Evolutionary conservation across 2,797 vertebrate genomes (phyloP).

Genomic region (Myioborus miniatus): DNA sequence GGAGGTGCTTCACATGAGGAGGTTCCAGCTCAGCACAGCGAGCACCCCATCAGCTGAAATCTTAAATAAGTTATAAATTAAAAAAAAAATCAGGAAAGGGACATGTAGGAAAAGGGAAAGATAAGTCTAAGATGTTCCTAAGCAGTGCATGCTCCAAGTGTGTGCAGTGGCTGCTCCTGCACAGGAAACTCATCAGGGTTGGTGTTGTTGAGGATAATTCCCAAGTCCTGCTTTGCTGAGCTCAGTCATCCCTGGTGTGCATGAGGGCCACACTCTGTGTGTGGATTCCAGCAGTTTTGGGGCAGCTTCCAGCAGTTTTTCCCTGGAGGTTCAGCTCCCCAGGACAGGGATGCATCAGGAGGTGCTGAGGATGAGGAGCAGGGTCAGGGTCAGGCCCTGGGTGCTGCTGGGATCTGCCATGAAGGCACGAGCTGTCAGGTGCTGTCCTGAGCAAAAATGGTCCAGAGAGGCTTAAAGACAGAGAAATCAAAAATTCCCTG

Average conservation of each 20-base stretch:
- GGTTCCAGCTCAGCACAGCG: conserved; percentile 63
- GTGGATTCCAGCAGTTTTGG: not conserved
- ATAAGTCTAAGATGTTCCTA: not conserved
- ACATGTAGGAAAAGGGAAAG: not conserved
- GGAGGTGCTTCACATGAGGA: conserved; percentile 79
- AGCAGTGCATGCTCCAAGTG: not conserved
- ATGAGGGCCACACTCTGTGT: not conserved
- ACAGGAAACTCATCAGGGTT: fast-evolving
- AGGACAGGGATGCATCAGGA: not conserved
- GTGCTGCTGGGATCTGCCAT: fast-evolving
- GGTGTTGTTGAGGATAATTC: fast-evolving
- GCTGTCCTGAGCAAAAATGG: not conserved
- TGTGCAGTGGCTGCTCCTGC: fast-evolving
- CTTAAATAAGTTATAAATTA: conserved; percentile 64
- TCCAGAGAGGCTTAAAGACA: not conserved
- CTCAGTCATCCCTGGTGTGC: fast-evolving
- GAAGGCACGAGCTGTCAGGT: fast-evolving
- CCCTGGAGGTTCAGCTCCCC: not conserved
- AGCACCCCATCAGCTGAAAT: conserved; percentile 14
- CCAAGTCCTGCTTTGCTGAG: not conserved
- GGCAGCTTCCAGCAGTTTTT: not conserved
- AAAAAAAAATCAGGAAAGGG: conserved; percentile 6
- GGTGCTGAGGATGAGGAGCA: not conserved
- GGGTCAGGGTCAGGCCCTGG: not conserved
- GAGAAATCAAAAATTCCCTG: not conserved